Base-by-base conservation (phyloP, 2,888 invertebrate genomes). In the Drosophila picticornis region DNA sequence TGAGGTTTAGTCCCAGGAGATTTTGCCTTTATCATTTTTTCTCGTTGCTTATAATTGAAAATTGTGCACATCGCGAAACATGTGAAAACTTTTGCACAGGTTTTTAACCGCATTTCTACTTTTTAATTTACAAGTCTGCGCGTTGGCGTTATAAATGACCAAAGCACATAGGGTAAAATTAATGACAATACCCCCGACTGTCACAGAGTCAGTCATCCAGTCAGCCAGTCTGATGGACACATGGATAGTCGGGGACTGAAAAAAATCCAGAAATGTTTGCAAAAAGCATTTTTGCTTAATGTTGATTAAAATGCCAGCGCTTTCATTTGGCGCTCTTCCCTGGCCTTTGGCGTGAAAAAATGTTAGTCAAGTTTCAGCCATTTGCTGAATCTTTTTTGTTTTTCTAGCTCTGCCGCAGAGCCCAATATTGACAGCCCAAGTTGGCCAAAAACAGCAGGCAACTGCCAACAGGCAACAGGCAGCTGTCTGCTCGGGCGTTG, bases 211-310 rank as follows among this genome's bases (percentile, higher is more conserved):
- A 63, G 58, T 59, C 77, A 61, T 51, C 13, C 58, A 40, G 62
- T 58, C 73, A 61, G 51, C 9, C 61, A 40, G 62, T 58, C 73
- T 81, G 88, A 77, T 70, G 78, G 81, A 70, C 88, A 75, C 38
- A 22, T 38, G 32, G 53, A 60, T 29, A 29, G 56, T 50, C 40
- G 40, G 34, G n/a, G 40, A 59, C 61, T 34, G 53, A 27, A 56
- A 31, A 61, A 57, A 36, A 62, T 40, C 68, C 62, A 62, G 80
- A 88, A 81, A 66, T 90, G 90, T 78, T 80, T 77, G 90, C 85
- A 84, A 89, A 89, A 87, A 90, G 72, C 83, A 90, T 87, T 90
- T 82, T 80, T 87, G 87, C 90, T 87, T 87, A 87, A 87, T 87
- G 87, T 87, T 87, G 87, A 90, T 87, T 87, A 87, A 87, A 87